Evolutionary conservation across 2,888 invertebrate genomes (phyloP), one percentile per base, ranked within the genome.

Genomic region (Parapristionchus giblindavisi): DNA sequence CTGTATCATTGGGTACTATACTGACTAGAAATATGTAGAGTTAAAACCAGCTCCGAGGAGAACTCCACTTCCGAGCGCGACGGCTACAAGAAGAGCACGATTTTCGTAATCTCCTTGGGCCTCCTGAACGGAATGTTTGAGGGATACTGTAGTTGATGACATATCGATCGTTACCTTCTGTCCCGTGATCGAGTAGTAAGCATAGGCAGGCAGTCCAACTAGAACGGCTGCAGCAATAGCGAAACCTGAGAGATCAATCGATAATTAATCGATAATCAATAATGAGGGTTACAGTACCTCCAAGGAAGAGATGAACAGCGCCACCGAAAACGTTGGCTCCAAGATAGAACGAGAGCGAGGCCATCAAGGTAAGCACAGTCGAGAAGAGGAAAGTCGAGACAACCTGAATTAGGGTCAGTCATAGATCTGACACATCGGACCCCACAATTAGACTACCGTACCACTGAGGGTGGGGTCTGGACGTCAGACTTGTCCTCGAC

Each of bases 381-480:
- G 80, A 75, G 81, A 81, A 84, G 54, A 79, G 75, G 76, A 83
- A 79, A n/a, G 81, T 77, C 40, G 77, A 77, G 43, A 83, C 70
- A 38, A 84, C 78, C 76, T 78, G 65, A 2, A 54, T n/a, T n/a
- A n/a, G n/a, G n/a, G n/a, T n/a, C n/a, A n/a, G n/a, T n/a, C n/a
- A n/a, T n/a, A n/a, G n/a, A n/a, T n/a, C n/a, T n/a, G n/a, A n/a
- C n/a, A n/a, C n/a, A n/a, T n/a, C 8, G 17, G 58, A 34, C 24
- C 8, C n/a, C 21, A n/a, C n/a, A n/a, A n/a, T n/a, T n/a, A n/a
- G n/a, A 8, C 29, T 14, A 21, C 1, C 63, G 27, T 34, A 66
- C 66, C 66, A 32, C 51, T 14, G 48, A 43, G 29, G 66, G 48
- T 5, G 66, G 66, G 34, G 66, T 66, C 66, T 51, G 48, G n/a